Evolutionary conservation across 2,797 vertebrate genomes (phyloP).

Genomic region (Coccyzus lansbergi): DNA sequence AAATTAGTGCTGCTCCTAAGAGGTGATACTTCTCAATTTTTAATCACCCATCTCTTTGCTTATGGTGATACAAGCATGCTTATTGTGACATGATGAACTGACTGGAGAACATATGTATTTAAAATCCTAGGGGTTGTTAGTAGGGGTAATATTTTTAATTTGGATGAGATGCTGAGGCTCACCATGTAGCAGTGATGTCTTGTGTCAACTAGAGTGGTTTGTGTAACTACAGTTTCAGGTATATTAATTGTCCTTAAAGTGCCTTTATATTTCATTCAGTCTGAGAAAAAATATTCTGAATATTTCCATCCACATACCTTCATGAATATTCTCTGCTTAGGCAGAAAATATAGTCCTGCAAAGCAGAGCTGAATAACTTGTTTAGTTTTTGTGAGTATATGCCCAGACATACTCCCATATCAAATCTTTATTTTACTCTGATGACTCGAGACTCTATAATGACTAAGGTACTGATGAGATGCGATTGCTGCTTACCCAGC

Average conservation of each 20-base stretch:
- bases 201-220: neutral
- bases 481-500: constrained; percentile 58
- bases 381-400: neutral
- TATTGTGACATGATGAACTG: neutral
- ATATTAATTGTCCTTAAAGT: neutral
- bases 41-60: neutral
- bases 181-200: neutral
- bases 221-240: neutral
- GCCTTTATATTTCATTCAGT: neutral
- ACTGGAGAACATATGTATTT: neutral
- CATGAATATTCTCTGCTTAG: neutral
- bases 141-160: neutral
- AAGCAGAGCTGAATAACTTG: neutral
- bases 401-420: neutral
- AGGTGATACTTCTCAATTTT: neutral
- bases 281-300: neutral
- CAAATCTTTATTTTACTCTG: constrained; percentile 48
- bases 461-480: constrained; percentile 48
- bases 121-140: neutral
- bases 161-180: neutral
- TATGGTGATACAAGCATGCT: neutral
- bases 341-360: neutral
- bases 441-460: constrained; percentile 56
- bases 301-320: neutral
- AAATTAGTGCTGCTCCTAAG: neutral